These are phyloP conservation scores for Pseudorectes ferrugineus DNA, from an alignment of 2,113 vertebrate species.

Conservation along the genomic window DNA sequence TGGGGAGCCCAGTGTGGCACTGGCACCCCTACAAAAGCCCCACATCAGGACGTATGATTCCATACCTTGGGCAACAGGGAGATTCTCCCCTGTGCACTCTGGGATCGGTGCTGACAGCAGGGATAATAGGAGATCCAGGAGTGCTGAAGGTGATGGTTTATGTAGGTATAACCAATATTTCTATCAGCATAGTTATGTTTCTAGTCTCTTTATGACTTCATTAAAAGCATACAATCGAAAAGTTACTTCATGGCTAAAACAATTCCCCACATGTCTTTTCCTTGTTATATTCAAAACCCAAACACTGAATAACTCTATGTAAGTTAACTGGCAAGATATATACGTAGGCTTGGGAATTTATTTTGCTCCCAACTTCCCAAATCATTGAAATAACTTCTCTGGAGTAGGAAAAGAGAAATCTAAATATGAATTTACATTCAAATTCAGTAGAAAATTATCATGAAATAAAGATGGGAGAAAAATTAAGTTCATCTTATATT, in stretches of 20 bases:
- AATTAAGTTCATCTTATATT: not conserved
- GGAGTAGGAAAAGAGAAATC: not conserved
- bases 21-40: not conserved
- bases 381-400: not conserved
- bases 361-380: not conserved
- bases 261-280: not conserved
- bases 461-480: not conserved
- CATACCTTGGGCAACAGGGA: not conserved
- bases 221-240: not conserved
- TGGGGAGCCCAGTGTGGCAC: not conserved
- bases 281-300: not conserved
- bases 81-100: not conserved
- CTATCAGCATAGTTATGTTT: not conserved
- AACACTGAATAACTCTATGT: not conserved
- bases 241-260: not conserved
- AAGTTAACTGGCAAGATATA: not conserved
- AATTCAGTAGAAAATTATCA: not conserved
- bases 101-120: not conserved
- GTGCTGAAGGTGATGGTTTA: not conserved
- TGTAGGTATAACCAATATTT: not conserved
- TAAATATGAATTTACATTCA: not conserved
- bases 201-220: slow-evolving; percentile 1
- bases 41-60: fast-evolving
- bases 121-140: not conserved
- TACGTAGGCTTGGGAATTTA: not conserved